Evolutionary conservation across 92 coral and sea anemone species (phyloP), one percentile per base, ranked within the genome.

Genomic region (Epizoanthus stellaris): DNA sequence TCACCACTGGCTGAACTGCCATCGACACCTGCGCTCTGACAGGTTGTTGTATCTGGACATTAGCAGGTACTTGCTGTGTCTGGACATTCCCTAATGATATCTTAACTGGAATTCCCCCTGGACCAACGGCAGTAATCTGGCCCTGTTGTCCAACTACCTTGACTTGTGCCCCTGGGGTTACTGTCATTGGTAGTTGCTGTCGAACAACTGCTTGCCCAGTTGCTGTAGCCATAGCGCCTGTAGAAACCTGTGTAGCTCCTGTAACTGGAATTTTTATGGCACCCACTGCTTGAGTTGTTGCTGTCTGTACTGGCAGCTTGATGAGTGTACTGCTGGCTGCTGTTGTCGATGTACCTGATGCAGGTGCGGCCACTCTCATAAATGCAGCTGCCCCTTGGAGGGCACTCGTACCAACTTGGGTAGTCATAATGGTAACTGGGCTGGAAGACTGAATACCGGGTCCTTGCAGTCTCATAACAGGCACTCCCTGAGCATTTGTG

Each of bases 401-500:
- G 62, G 86, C 91, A 40, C 95, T 75, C 3, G 91, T 85, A 15
- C 96, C 93, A 17, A 93, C 96, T 69, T 93, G 98, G 43, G 92
- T 77, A 5, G 94, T 93, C 87, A 93, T 82, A 13, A 91, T 21
- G 5, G 95, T 95, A 1, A 93, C 90, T 0, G 98, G 95, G 38
- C 90, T 87, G 13, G 89, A 79, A 7, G 93, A 91, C 69, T 92
- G 95, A 56, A 94, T 85, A 38, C 98, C 98, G 3, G 98, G 89
- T 3, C 95, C 98, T 54, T 97, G 97, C 39, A 97, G 95, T 76
- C 96, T 93, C 94, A 97, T 93, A 7, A 97, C 95, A 52, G 98
- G 98, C 16, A 95, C 87, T 52, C 98, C 99, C 75, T 97, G 98
- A 4, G 99, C 94, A 65, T 95, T 97, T 19, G 98, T 94, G 45